A percentile compares a stretch with the other conserved stretches of the same genome.
These are phyloP conservation scores for Periophthalmus modestus DNA, from an alignment of 2,113 vertebrate genomes.

Conservation along the genomic window DNA sequence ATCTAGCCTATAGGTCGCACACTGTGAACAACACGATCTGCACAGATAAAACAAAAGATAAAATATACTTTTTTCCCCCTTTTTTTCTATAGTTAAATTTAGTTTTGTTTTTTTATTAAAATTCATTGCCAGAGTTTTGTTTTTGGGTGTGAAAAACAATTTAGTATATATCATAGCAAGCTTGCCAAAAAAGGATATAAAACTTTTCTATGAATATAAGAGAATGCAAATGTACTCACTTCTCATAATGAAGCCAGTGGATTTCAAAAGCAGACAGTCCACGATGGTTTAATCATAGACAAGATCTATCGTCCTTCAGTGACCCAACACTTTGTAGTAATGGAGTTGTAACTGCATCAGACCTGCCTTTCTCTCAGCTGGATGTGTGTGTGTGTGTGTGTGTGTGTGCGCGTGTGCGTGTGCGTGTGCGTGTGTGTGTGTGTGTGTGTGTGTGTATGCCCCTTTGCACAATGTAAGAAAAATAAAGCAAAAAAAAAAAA, in stretches of 20 bases:
- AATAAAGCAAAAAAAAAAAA: no score
- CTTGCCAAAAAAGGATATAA: background rate
- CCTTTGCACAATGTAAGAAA: no score
- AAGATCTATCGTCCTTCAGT: background rate
- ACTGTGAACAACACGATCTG: background rate
- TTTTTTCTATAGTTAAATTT: no score
- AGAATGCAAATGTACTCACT: conserved; percentile 49
- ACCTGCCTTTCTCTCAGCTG: background rate
- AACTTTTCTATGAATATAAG: background rate
- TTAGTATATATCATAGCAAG: background rate
- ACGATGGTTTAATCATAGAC: conserved; percentile 10
- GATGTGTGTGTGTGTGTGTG: background rate
- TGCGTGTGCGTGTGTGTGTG: background rate
- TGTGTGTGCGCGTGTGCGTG: background rate
- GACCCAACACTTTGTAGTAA: conserved; percentile 15
- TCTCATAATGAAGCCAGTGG: conserved; percentile 12
- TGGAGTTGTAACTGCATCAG: conserved; percentile 15
- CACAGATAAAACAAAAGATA: background rate
- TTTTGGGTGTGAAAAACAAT: background rate
- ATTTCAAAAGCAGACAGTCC: conserved; percentile 3
- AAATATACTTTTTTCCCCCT: no score
- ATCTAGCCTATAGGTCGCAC: conserved; percentile 6
- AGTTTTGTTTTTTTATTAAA: background rate
- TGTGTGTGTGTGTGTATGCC: background rate
- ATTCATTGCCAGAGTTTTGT: background rate